Percentiles rank a stretch among this genome's conserved stretches.
phyloP scores from a whole-genome alignment of 2,888 invertebrate species.

The Xylocampa areola region DNA sequence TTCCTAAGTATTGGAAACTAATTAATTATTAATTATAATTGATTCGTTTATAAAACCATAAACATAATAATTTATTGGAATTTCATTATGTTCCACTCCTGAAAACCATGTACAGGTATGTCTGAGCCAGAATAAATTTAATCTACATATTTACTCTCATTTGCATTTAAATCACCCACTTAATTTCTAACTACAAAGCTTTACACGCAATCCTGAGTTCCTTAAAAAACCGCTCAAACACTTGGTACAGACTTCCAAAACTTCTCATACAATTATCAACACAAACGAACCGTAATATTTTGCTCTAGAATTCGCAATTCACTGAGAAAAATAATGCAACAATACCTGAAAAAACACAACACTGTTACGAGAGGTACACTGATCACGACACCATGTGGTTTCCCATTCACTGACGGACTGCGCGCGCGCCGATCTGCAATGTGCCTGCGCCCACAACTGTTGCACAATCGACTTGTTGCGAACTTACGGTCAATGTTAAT shows the following conservation, averaged over 20 bases:
- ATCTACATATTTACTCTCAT: conserved; percentile 1
- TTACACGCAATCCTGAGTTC: conserved; percentile 27
- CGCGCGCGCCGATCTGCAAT: conserved; percentile 54
- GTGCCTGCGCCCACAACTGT: conserved; percentile 47
- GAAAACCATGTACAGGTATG: conserved; percentile 1
- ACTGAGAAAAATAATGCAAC: conserved; percentile 38
- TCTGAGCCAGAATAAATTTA: conserved; percentile 1
- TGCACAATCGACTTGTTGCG: conserved; percentile 54
- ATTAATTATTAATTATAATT: too few species aligned
- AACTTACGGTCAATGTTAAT: conserved; percentile 74
- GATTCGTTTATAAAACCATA: too few species aligned
- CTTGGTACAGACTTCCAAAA: conserved; percentile 25
- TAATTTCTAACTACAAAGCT: conserved; percentile 14
- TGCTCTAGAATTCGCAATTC: conserved; percentile 18
- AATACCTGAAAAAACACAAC: conserved; percentile 50
- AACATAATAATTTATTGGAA: too few species aligned
- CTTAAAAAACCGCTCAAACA: conserved; percentile 12
- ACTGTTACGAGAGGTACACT: conserved; percentile 53
- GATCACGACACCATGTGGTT: conserved; percentile 56
- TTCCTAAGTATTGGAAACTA: too few species aligned
- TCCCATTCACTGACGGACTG: conserved; percentile 58
- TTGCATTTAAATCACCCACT: conserved; percentile 10
- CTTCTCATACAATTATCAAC: conserved; percentile 7
- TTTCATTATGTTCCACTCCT: conserved; percentile 2
- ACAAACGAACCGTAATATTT: conserved; percentile 18